phyloP scores from a whole-genome alignment of 2,888 invertebrate species.

The Metalampra italica region DNA sequence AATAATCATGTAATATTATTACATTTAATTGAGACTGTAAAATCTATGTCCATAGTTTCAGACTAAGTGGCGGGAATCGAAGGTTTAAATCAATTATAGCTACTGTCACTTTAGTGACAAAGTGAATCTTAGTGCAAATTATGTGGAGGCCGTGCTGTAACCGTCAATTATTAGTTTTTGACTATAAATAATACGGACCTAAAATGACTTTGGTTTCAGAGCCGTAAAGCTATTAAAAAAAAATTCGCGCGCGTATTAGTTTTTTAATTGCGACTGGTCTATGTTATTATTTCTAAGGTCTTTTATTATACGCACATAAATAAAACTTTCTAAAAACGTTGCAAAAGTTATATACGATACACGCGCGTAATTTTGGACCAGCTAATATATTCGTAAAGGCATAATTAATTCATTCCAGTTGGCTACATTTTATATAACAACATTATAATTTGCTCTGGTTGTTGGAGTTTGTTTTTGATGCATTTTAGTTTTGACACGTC shows the following conservation, averaged over 20 bases:
- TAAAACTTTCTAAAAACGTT: slow-evolving; percentile 44
- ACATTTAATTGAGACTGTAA: too few relatives aligned
- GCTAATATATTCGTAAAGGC: slow-evolving; percentile 42
- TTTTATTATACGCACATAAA: slow-evolving; percentile 18
- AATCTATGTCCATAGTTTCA: too few relatives aligned
- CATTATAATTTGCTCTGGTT: slow-evolving; percentile 46
- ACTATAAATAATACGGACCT: too few relatives aligned
- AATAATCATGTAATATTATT: too few relatives aligned
- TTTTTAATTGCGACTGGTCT: slow-evolving; percentile 1
- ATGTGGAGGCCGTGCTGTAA: too few relatives aligned
- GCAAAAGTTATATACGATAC: slow-evolving; percentile 18
- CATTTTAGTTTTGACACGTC: slow-evolving; percentile 54
- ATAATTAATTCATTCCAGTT: slow-evolving; percentile 57
- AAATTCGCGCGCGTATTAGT: slow-evolving; percentile 18
- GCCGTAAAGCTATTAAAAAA: too few relatives aligned
- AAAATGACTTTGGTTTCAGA: too few relatives aligned
- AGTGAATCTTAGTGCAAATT: too few relatives aligned
- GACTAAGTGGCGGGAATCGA: too few relatives aligned
- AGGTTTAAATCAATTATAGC: too few relatives aligned
- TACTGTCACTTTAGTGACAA: too few relatives aligned
- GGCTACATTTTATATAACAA: slow-evolving; percentile 61
- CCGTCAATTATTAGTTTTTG: too few relatives aligned
- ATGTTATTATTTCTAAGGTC: slow-evolving; percentile 14
- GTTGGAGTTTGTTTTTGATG: slow-evolving; percentile 42
- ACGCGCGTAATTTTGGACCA: slow-evolving; percentile 25